phyloP scores from a whole-genome alignment of 2,888 invertebrate species.

The Brachyptera risi region DNA sequence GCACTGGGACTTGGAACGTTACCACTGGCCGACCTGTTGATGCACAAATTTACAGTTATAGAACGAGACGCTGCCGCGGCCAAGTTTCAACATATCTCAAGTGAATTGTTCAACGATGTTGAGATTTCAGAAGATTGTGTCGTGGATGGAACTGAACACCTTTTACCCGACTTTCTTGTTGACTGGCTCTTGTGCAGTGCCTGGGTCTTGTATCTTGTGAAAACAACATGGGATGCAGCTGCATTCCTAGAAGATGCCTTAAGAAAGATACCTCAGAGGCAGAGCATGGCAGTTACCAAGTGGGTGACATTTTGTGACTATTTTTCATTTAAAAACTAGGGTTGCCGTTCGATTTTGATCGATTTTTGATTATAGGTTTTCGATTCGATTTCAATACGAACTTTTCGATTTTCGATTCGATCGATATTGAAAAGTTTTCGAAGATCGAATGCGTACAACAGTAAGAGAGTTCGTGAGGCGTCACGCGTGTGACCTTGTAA shows the following conservation, averaged over 20 bases:
- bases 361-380: too few species aligned
- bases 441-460: too few species aligned
- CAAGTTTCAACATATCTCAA: conserved; percentile 42
- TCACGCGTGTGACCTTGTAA: too few species aligned
- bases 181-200: conserved; percentile 53
- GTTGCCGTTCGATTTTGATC: too few species aligned
- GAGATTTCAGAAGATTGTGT: conserved; percentile 25
- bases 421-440: too few species aligned
- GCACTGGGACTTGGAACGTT: not conserved
- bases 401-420: too few species aligned
- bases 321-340: too few species aligned
- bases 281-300: not conserved
- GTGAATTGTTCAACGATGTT: conserved; percentile 37
- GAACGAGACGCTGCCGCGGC: conserved; percentile 39
- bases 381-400: too few species aligned
- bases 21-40: not conserved
- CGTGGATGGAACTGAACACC: conserved; percentile 41
- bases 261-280: conserved; percentile 24
- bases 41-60: conserved; percentile 36
- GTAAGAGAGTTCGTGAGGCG: too few species aligned
- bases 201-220: conserved; percentile 49
- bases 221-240: conserved; percentile 42
- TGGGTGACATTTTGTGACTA: too few species aligned
- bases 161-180: conserved; percentile 50
- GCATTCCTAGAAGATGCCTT: conserved; percentile 42